These are phyloP conservation scores for Dendrolimus houi DNA, from an alignment of 2,888 invertebrate species.

Conservation along the genomic window DNA sequence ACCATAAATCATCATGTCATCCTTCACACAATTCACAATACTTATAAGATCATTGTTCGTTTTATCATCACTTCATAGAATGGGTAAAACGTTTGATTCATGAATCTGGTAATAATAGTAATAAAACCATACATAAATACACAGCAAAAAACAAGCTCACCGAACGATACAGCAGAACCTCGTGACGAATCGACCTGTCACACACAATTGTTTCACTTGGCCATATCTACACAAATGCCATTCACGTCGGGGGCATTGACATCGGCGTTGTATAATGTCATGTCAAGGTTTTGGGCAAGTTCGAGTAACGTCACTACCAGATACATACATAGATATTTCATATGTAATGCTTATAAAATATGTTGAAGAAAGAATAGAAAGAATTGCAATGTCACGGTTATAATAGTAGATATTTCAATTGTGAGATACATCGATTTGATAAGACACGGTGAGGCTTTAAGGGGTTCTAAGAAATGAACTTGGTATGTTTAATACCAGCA, in stretches of 20 bases:
- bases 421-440: background rate
- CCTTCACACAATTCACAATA: too few species aligned
- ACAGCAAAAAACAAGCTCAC: too few species aligned
- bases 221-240: constrained; percentile 1
- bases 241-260: constrained; percentile 14
- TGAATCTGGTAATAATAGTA: too few species aligned
- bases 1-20: too few species aligned
- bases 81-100: too few species aligned
- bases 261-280: constrained; percentile 10
- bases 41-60: too few species aligned
- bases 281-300: constrained; percentile 4
- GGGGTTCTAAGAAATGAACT: background rate
- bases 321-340: background rate
- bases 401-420: background rate
- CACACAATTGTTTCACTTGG: constrained; percentile 21
- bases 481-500: background rate
- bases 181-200: constrained; percentile 26
- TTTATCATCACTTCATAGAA: too few species aligned
- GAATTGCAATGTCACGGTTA: background rate
- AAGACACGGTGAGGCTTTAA: background rate
- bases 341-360: background rate
- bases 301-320: background rate
- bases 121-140: too few species aligned
- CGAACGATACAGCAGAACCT: background rate
- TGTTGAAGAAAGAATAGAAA: background rate